Conservation (phyloP, 2,113 vertebrate genomes). For the Mungos mungo region DNA sequence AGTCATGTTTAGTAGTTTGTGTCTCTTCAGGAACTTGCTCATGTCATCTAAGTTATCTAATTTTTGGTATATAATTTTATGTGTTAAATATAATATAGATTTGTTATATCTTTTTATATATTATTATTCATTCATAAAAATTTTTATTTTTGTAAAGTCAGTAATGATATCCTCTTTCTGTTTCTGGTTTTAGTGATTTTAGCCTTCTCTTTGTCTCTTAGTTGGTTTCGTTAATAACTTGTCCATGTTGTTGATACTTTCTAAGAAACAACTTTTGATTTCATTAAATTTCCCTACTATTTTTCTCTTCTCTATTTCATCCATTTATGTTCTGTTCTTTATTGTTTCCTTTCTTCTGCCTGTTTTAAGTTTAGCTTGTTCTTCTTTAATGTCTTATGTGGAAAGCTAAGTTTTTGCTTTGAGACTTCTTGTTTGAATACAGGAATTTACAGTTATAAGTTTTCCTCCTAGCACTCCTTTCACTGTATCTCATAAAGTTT, state of each 20-base stretch:
- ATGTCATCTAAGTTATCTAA: neutral
- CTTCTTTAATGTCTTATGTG: neutral
- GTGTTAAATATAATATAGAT: too few relatives aligned
- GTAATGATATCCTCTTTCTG: neutral
- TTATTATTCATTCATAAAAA: neutral
- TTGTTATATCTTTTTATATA: too few relatives aligned
- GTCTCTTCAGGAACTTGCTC: neutral
- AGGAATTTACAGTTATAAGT: neutral
- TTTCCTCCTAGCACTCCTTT: neutral
- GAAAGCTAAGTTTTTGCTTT: neutral
- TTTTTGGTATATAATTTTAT: neutral
- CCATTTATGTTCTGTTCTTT: neutral
- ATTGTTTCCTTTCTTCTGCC: neutral
- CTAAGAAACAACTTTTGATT: neutral
- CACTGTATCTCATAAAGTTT: neutral
- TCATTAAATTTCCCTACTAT: neutral
- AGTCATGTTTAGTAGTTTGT: neutral
- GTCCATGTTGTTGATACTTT: neutral
- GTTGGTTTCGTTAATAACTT: neutral
- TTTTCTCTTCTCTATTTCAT: neutral
- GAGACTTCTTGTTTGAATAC: neutral
- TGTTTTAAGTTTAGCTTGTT: neutral
- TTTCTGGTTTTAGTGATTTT: neutral
- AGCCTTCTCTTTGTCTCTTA: neutral
- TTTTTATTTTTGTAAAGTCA: neutral